A percentile compares a stretch with the other conserved stretches of the same genome.
Evolutionary conservation across 1,140 invertebrate species (phyloP).

Genomic region (Bemisia tabaci): DNA sequence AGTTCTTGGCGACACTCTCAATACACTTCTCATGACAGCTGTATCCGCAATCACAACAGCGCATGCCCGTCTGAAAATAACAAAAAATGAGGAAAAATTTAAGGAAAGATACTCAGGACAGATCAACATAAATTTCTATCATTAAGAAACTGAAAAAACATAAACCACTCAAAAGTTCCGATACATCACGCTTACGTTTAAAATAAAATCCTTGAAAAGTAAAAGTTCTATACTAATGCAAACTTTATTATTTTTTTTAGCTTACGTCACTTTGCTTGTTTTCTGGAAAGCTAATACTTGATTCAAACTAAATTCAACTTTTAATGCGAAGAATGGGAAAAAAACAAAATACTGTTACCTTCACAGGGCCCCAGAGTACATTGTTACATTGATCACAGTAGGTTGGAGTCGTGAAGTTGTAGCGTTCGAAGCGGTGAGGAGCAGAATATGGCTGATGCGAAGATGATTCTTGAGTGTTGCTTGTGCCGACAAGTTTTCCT

Average conservation of each 20-base stretch:
- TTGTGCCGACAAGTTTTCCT: conserved; percentile 60
- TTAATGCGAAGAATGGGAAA: no score
- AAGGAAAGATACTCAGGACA: conserved; percentile 11
- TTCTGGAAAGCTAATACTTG: no score
- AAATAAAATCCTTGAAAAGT: no score
- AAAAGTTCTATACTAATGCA: no score
- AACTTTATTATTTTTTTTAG: no score
- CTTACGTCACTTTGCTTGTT: no score
- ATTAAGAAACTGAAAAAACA: no score
- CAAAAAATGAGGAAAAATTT: conserved; percentile 11
- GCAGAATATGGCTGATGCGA: conserved; percentile 52
- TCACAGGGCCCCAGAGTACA: conserved; percentile 87
- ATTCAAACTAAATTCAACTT: no score
- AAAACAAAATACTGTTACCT: no score
- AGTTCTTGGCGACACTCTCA: conserved; percentile 77
- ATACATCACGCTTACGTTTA: no score
- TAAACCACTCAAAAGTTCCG: no score
- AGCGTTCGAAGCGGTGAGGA: conserved; percentile 77
- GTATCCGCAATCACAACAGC: conserved; percentile 88
- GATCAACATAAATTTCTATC: conserved; percentile 9
- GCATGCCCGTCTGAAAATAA: conserved; percentile 50
- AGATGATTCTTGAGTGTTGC: conserved; percentile 26
- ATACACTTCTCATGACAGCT: conserved; percentile 90
- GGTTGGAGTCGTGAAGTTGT: conserved; percentile 78
- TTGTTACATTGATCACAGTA: conserved; percentile 83